phyloP scores from a whole-genome alignment of 2,888 invertebrate genomes.

The Philopedon plagiatum region DNA sequence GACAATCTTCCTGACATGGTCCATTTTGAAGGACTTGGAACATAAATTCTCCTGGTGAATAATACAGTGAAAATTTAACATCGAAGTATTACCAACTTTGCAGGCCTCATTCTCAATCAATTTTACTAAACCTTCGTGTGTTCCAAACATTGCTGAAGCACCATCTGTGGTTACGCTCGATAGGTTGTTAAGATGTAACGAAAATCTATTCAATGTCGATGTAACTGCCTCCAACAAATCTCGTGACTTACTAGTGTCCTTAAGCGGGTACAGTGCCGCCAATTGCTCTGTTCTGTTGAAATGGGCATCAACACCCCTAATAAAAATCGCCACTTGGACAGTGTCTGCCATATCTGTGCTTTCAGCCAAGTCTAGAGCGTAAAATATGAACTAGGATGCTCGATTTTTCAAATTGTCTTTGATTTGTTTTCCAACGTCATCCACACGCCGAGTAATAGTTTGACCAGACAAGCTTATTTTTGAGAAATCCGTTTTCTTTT shows the following conservation, averaged over 20 bases:
- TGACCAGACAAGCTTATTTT: conserved; percentile 17
- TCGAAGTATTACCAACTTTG: conserved; percentile 33
- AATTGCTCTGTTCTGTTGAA: conserved; percentile 18
- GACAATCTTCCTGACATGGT: conserved; percentile 45
- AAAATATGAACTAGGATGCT: conserved; percentile 17
- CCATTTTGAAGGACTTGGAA: conserved; percentile 42
- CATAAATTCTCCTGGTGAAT: conserved; percentile 52
- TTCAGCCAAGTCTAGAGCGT: conserved; percentile 17
- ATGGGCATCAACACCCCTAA: conserved; percentile 19
- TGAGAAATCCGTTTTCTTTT: conserved; percentile 17
- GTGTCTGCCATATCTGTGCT: conserved; percentile 19
- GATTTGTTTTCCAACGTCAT: conserved; percentile 18
- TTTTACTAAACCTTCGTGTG: conserved; percentile 29
- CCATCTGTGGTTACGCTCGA: conserved; percentile 21
- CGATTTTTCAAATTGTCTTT: conserved; percentile 20
- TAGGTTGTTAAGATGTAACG: conserved; percentile 20
- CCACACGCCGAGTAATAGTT: conserved; percentile 23
- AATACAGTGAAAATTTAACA: conserved; percentile 44
- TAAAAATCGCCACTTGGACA: conserved; percentile 26
- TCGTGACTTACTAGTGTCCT: conserved; percentile 31
- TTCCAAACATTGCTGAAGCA: conserved; percentile 23
- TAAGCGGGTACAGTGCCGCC: conserved; percentile 16
- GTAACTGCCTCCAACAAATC: conserved; percentile 37
- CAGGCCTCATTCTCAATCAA: conserved; percentile 33
- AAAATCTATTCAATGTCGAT: conserved; percentile 29